Evolutionary conservation across 2,888 invertebrate species (phyloP).

Genomic region (Pachycephus smyrnensis): DNA sequence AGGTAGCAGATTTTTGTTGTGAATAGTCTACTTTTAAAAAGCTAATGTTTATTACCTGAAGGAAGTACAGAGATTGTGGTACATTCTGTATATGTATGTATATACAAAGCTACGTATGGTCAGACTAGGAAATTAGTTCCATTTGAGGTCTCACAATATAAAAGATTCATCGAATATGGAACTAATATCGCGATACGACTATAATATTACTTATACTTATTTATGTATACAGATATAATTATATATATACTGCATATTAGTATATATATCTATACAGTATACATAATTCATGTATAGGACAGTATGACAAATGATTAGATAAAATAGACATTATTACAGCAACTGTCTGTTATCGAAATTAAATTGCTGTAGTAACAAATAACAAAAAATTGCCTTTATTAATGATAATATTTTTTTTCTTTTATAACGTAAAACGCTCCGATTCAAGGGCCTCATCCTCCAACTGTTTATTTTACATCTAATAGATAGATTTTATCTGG

Average conservation of each 20-base stretch:
- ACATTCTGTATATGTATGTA: neutral
- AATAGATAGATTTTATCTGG: neutral
- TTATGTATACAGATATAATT: neutral
- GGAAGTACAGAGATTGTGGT: neutral
- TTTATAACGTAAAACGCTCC: neutral
- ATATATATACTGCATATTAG: neutral
- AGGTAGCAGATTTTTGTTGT: neutral
- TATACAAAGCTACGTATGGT: neutral
- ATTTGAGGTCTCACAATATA: neutral
- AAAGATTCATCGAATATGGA: neutral
- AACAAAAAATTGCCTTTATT: neutral
- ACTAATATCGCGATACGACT: neutral
- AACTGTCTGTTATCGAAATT: neutral
- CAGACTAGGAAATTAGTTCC: neutral
- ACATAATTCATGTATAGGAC: neutral
- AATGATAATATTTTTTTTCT: neutral
- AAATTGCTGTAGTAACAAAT: neutral
- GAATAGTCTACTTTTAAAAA: neutral
- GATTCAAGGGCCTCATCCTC: neutral
- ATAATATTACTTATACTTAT: neutral
- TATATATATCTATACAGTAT: neutral
- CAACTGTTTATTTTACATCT: neutral
- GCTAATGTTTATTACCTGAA: no score
- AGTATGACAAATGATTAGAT: neutral
- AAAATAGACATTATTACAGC: neutral